Percentiles rank a stretch among this genome's conserved stretches.
Evolutionary conservation across 2,113 vertebrate species (phyloP).

Genomic region (Lepidothrix coronata): DNA sequence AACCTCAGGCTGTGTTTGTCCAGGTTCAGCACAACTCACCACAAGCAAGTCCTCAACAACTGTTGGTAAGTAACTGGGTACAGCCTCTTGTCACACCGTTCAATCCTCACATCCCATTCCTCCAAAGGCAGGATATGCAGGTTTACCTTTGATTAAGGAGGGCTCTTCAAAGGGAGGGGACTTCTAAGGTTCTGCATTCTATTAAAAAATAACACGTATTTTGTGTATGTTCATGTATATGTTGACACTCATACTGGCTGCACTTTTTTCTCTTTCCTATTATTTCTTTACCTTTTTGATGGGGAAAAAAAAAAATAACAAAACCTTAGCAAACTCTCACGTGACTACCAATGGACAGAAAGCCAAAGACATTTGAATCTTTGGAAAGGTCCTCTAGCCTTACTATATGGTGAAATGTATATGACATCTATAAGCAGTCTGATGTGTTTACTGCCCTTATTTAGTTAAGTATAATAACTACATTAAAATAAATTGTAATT

Average conservation of each 20-base stretch:
- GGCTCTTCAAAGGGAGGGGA: not conserved
- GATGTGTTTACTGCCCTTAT: not conserved
- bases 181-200: not conserved
- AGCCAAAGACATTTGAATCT: not conserved
- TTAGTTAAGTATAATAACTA: not conserved
- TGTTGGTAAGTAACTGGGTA: not conserved
- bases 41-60: not conserved
- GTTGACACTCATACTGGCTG: not conserved
- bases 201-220: not conserved
- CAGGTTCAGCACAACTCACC: not conserved
- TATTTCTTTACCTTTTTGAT: not conserved
- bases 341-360: not conserved
- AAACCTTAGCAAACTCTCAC: not conserved
- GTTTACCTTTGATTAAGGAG: not conserved
- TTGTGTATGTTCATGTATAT: not conserved
- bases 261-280: not conserved
- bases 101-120: accelerated
- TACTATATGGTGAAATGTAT: not conserved
- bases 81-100: not conserved
- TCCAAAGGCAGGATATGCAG: not conserved
- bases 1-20: not conserved
- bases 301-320: too few relatives aligned
- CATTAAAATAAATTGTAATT: not conserved
- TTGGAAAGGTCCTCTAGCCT: not conserved
- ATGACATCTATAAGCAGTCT: not conserved